phyloP scores from a whole-genome alignment of 1,140 invertebrate species.

The Trachymyrmex septentrionalis region DNA sequence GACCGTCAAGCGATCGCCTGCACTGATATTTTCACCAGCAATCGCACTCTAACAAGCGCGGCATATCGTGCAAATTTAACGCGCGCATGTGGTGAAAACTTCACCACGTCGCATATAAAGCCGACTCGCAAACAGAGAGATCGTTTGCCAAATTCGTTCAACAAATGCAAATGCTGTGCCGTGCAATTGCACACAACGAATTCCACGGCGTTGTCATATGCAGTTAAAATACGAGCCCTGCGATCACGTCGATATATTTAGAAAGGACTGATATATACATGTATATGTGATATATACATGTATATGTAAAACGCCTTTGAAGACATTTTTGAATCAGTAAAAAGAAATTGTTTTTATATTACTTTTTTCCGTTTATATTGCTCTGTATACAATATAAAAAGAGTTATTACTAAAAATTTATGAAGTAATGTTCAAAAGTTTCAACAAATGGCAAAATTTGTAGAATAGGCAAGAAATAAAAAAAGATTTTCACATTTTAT shows the following conservation, averaged over 20 bases:
- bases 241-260: slow-evolving; percentile 21
- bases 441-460: too few relatives aligned
- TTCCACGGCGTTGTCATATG: slow-evolving; percentile 33
- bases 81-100: slow-evolving; percentile 23
- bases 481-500: too few relatives aligned
- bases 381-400: background rate
- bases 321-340: background rate
- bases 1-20: background rate
- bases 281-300: slow-evolving; percentile 9
- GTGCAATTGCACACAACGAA: slow-evolving; percentile 11
- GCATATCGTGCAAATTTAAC: slow-evolving; percentile 39
- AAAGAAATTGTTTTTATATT: background rate
- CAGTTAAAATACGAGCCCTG: slow-evolving; percentile 1
- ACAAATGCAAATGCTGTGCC: slow-evolving; percentile 33
- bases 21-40: slow-evolving; percentile 30
- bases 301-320: background rate
- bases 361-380: background rate
- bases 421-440: too few relatives aligned
- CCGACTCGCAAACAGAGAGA: slow-evolving; percentile 27
- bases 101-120: slow-evolving; percentile 12
- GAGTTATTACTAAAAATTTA: background rate
- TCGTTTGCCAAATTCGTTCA: slow-evolving; percentile 39
- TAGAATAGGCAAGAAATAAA: too few relatives aligned
- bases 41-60: slow-evolving; percentile 28
- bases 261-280: background rate